Evolutionary conservation across 2,113 vertebrate species (phyloP).

Genomic region (Paracanthobrama guichenoti): DNA sequence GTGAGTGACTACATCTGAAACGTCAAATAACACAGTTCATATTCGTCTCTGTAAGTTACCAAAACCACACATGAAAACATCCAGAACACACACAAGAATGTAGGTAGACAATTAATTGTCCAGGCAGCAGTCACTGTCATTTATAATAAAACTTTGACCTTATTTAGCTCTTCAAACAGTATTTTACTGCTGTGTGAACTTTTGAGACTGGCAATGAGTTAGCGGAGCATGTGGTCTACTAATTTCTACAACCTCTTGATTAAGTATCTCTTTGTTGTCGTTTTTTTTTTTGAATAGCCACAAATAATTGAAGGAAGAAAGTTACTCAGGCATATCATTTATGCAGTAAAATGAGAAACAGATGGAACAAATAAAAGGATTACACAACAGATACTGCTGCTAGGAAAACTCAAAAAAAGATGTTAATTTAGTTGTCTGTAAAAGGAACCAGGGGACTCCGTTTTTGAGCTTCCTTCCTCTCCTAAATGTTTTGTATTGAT

Average conservation of each 20-base stretch:
- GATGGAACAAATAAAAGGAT: conserved; percentile 24
- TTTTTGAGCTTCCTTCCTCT: conserved; percentile 34
- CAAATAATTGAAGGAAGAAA: conserved; percentile 21
- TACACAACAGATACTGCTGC: conserved; percentile 13
- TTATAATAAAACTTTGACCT: neutral
- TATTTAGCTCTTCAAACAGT: neutral
- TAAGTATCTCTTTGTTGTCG: conserved; percentile 1
- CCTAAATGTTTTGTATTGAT: conserved; percentile 47
- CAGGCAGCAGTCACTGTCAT: neutral
- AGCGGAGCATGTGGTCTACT: neutral
- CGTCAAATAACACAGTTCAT: neutral
- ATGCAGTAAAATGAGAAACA: conserved; percentile 11
- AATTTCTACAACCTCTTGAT: neutral
- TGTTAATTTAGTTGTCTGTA: conserved; percentile 54
- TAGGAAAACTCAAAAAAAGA: neutral
- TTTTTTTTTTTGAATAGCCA: neutral
- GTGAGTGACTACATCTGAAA: neutral
- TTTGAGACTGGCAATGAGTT: neutral
- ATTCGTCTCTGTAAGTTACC: neutral
- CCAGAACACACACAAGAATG: neutral
- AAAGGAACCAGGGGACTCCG: conserved; percentile 5
- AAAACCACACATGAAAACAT: neutral
- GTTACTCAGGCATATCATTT: neutral
- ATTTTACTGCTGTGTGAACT: neutral
- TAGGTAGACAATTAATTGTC: neutral